phyloP scores from a whole-genome alignment of 2,797 vertebrate species.

The Cichlasoma orientale region DNA sequence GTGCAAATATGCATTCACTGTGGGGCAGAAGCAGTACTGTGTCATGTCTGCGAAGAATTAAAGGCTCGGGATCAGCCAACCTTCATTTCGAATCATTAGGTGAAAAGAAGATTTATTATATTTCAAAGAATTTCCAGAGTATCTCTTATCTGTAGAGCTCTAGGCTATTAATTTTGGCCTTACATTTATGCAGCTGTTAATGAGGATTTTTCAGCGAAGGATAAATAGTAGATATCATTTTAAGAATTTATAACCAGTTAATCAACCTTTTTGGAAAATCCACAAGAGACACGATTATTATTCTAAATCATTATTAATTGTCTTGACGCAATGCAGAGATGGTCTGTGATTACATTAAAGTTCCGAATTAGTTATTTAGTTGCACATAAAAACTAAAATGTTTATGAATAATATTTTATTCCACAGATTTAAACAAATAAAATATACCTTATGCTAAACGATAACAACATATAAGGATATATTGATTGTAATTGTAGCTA shows the following conservation, averaged over 20 bases:
- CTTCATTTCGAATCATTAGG: background rate
- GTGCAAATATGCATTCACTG: background rate
- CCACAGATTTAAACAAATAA: background rate
- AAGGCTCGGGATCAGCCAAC: background rate
- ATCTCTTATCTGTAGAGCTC: background rate
- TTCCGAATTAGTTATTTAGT: background rate
- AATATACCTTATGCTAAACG: background rate
- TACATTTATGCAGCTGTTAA: background rate
- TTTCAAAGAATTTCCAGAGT: background rate
- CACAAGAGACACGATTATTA: background rate
- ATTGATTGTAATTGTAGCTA: background rate
- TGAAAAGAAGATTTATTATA: background rate
- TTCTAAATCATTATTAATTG: background rate
- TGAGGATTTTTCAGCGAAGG: background rate
- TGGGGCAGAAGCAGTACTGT: background rate
- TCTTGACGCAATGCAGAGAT: background rate
- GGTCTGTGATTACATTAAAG: background rate
- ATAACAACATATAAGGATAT: background rate
- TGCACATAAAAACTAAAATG: background rate
- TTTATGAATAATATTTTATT: background rate
- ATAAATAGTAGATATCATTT: conserved; percentile 8
- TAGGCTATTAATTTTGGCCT: background rate
- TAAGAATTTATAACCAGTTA: conserved; percentile 3
- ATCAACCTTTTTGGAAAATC: conserved; percentile 1
- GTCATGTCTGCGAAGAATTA: background rate